Base-by-base conservation (phyloP, 1,140 invertebrate genomes). In the Cydia pomonella region DNA sequence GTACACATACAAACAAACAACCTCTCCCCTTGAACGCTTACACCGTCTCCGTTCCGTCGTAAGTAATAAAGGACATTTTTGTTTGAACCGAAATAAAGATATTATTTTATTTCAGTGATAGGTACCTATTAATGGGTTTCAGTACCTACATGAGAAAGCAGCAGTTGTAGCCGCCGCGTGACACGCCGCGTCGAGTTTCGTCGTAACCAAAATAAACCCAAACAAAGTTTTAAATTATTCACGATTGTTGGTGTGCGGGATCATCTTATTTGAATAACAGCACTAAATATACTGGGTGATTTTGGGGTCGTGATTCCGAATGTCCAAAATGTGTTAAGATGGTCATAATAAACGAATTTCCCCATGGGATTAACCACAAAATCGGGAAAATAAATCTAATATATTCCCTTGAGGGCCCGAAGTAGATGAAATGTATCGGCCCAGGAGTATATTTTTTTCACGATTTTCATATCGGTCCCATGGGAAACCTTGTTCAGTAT, bases 161-260 rank as follows among this genome's bases (percentile, higher is more conserved):
- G n/a, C 47, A 53, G 50, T 53, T 53, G 59, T 18, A 12, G 5
- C n/a, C n/a, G n/a, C n/a, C n/a, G n/a, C n/a, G n/a, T 18, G 29
- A 5, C 16, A 69, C 25, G 18, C 25, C 27, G 16, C 23, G 27
- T 12, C 53, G 53, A 38, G 62, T 16, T 25, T 25, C 63, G 63
- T 29, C 10, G 63, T 12, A 66, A 69, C 18, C 29, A 69, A 69
- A 21, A 69, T 27, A 69, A 69, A 33, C 29, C 64, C 13, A 33
- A 69, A 69, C 25, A 69, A 69, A 69, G 27, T 69, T 69, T 66
- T 69, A 41, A 21, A 69, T 69, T 38, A 69, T 69, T 69, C 64
- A 18, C 27, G 33, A 38, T 69, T 69, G 64, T 69, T 33, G 64
- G 25, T 16, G 64, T 18, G 64, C 18, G 64, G 29, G 64, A 41